phyloP scores from a whole-genome alignment of 1,140 invertebrate species.

The Acromyrmex heyeri region DNA sequence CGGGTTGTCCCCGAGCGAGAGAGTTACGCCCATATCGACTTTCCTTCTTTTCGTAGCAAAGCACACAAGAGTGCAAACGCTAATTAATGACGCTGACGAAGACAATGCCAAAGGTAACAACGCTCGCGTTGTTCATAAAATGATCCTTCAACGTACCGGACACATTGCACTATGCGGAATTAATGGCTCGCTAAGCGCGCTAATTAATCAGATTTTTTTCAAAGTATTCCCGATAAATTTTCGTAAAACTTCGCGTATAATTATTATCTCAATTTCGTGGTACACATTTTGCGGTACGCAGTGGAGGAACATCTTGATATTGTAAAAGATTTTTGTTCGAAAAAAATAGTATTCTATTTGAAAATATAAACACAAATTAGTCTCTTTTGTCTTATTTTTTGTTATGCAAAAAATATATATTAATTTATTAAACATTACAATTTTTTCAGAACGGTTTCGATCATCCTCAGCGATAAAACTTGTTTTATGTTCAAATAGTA shows the following conservation, averaged over 20 bases:
- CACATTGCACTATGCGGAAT: not conserved
- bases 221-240: not conserved
- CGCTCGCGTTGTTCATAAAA: conserved; percentile 2
- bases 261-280: not conserved
- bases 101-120: not conserved
- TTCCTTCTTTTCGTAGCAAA: not conserved
- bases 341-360: not conserved
- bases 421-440: no score
- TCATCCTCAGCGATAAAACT: no score
- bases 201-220: conserved; percentile 22
- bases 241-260: not conserved
- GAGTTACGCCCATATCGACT: not conserved
- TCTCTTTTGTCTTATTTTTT: not conserved
- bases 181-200: not conserved
- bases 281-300: not conserved
- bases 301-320: not conserved
- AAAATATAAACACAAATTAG: not conserved
- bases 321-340: not conserved
- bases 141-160: conserved; percentile 9
- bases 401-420: no score
- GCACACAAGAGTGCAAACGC: not conserved
- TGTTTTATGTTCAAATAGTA: no score
- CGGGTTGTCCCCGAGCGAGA: not conserved
- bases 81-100: conserved; percentile 33
- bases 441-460: no score